phyloP scores from a whole-genome alignment of 2,113 vertebrate genomes.

The Trematomus loennbergii region DNA sequence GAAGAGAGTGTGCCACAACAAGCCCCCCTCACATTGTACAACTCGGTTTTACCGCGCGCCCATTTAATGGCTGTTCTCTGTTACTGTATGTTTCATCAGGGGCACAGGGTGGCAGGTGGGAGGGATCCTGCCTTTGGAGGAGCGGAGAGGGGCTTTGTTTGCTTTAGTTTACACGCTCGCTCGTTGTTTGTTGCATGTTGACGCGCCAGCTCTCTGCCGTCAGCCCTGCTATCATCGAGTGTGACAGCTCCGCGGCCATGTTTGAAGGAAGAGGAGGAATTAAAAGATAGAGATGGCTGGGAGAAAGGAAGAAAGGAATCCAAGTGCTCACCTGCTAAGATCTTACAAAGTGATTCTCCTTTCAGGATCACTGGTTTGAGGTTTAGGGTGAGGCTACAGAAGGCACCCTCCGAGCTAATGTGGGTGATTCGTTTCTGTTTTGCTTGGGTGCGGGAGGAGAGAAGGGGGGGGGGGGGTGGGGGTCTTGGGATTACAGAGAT shows the following conservation, averaged over 20 bases:
- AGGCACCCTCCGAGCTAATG: conserved; percentile 68
- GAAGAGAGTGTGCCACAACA: conserved; percentile 69
- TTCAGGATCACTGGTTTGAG: conserved; percentile 59
- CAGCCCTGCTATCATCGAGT: conserved; percentile 73
- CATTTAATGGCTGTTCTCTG: conserved; percentile 78
- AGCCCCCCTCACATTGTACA: conserved; percentile 67
- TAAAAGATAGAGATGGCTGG: conserved; percentile 63
- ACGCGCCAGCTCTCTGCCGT: conserved; percentile 76
- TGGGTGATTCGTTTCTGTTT: conserved; percentile 68
- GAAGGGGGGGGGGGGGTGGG: neutral
- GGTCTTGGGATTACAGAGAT: conserved; percentile 81
- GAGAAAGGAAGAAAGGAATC: conserved; percentile 50
- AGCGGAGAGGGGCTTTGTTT: conserved; percentile 81
- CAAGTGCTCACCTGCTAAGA: conserved; percentile 67
- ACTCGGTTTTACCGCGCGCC: conserved; percentile 64
- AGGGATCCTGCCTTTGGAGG: conserved; percentile 79
- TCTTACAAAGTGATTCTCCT: conserved; percentile 57
- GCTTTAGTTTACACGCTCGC: conserved; percentile 84
- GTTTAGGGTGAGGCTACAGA: conserved; percentile 56
- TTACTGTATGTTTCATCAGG: conserved; percentile 85
- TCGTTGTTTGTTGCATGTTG: conserved; percentile 81
- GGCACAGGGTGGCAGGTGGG: conserved; percentile 78
- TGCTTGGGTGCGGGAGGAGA: conserved; percentile 56
- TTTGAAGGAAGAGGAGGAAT: conserved; percentile 72
- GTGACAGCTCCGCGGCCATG: conserved; percentile 81